phyloP scores from a whole-genome alignment of 2,113 vertebrate genomes.

The Pantherophis guttatus region DNA sequence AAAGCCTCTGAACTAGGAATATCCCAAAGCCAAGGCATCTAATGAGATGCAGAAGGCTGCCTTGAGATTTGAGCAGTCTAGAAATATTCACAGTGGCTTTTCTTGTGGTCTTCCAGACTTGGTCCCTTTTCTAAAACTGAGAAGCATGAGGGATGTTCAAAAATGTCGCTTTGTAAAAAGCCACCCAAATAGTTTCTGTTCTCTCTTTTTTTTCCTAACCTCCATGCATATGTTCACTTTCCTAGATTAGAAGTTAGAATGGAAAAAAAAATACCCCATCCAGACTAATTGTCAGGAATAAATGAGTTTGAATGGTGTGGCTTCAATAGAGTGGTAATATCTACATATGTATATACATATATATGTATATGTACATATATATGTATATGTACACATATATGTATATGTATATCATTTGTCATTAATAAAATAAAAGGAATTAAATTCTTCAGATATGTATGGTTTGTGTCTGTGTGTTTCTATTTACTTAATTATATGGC shows the following conservation, averaged over 20 bases:
- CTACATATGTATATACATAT: not conserved
- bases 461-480: not conserved
- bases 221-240: fast-evolving
- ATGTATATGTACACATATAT: too few species aligned
- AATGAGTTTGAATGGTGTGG: not conserved
- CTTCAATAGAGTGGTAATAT: not conserved
- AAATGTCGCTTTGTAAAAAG: conserved; percentile 42
- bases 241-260: conserved; percentile 18
- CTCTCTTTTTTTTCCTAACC: not conserved
- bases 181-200: not conserved
- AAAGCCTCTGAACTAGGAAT: not conserved
- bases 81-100: conserved; percentile 10
- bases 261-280: not conserved
- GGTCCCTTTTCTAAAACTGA: not conserved
- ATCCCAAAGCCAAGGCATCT: not conserved
- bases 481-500: not conserved
- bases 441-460: not conserved
- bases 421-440: not conserved
- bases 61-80: not conserved
- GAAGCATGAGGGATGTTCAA: not conserved
- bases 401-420: not conserved
- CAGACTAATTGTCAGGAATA: not conserved
- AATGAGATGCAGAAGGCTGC: not conserved
- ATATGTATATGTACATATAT: too few species aligned
- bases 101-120: not conserved